These are phyloP conservation scores for Liodrosophila aerea DNA, from an alignment of 2,888 invertebrate species.

Conservation along the genomic window DNA sequence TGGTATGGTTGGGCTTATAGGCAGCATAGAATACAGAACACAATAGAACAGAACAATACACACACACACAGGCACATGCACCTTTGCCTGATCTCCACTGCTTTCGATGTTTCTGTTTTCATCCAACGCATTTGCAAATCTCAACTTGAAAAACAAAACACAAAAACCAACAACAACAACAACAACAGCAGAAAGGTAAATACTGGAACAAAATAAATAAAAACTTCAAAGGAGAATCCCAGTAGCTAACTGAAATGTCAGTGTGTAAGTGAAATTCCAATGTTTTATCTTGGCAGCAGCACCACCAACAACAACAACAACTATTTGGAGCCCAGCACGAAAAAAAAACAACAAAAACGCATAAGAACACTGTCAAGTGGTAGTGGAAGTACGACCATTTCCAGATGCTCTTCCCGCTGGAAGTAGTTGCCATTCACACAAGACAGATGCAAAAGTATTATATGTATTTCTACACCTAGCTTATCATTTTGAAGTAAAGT, in stretches of 20 bases:
- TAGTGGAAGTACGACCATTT: constrained; percentile 8
- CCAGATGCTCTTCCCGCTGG: constrained; percentile 23
- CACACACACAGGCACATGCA: constrained; percentile 27
- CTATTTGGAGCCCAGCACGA: constrained; percentile 55
- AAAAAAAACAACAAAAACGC: constrained; percentile 15
- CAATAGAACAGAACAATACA: constrained; percentile 48
- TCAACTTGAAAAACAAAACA: constrained; percentile 27
- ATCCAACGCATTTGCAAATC: constrained; percentile 42
- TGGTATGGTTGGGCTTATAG: constrained; percentile 43
- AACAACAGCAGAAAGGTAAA: constrained; percentile 60
- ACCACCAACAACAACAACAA: constrained; percentile 27
- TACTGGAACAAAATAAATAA: constrained; percentile 60
- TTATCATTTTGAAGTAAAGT: too few species aligned
- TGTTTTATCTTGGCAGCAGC: constrained; percentile 59
- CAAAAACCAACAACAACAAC: constrained; percentile 36
- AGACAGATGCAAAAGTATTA: too few species aligned
- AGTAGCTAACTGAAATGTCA: constrained; percentile 71
- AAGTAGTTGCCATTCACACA: too few species aligned
- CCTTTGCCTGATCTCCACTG: constrained; percentile 22
- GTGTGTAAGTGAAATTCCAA: constrained; percentile 73
- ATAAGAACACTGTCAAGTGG: constrained; percentile 36
- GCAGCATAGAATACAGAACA: constrained; percentile 41
- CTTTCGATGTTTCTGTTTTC: constrained; percentile 4
- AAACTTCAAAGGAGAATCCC: constrained; percentile 75
- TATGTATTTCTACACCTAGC: too few species aligned